Conservation (phyloP, 1,140 invertebrate species). For the Aphelinus certus region DNA sequence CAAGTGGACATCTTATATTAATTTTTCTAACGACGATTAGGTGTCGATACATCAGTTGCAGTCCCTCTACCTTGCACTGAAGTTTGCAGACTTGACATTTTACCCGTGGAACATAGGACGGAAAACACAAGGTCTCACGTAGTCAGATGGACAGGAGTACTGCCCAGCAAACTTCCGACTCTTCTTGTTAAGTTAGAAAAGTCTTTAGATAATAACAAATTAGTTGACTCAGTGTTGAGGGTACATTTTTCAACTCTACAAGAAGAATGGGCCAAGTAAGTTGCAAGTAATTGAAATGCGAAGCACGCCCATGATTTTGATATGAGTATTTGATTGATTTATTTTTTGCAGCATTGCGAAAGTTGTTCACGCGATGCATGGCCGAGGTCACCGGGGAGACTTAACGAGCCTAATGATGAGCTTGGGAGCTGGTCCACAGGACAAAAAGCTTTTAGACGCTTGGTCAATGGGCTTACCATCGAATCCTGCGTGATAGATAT, state of each 20-base stretch:
- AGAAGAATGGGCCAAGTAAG: constrained; percentile 64
- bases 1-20: not conserved
- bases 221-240: constrained; percentile 58
- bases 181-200: constrained; percentile 63
- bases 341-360: constrained; percentile 58
- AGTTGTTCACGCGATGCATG: constrained; percentile 59
- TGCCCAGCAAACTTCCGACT: constrained; percentile 62
- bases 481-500: constrained; percentile 50
- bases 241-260: constrained; percentile 61
- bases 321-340: not conserved
- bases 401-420: constrained; percentile 60
- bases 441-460: constrained; percentile 59
- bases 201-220: constrained; percentile 60
- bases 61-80: constrained; percentile 59
- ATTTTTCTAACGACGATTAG: constrained; percentile 42
- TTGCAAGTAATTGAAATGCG: not conserved
- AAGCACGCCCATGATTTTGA: not conserved
- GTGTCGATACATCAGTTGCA: constrained; percentile 60
- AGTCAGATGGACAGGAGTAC: constrained; percentile 57
- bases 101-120: constrained; percentile 54
- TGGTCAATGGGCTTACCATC: constrained; percentile 62
- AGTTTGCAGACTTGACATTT: constrained; percentile 62
- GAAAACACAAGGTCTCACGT: constrained; percentile 52
- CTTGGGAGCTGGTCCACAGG: constrained; percentile 61
- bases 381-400: constrained; percentile 53